These are phyloP conservation scores for Thomomys bottae DNA, from an alignment of 2,113 vertebrate species.

Conservation along the genomic window DNA sequence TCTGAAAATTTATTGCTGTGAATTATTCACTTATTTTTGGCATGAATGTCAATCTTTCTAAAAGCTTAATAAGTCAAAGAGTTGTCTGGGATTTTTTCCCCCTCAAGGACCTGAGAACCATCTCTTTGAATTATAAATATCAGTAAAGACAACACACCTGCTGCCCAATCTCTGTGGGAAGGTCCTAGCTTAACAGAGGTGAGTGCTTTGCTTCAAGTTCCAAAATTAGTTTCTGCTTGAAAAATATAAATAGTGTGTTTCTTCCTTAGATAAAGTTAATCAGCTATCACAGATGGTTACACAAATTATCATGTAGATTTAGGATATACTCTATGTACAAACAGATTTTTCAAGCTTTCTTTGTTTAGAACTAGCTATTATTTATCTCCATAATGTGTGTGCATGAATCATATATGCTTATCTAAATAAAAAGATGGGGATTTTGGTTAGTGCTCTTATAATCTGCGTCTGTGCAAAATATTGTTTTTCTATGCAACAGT, in stretches of 20 bases:
- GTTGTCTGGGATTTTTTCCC: no score
- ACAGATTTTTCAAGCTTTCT: neutral
- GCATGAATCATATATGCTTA: neutral
- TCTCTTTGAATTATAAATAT: neutral
- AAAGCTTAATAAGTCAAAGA: neutral
- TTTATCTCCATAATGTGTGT: neutral
- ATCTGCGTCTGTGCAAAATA: neutral
- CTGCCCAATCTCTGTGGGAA: neutral
- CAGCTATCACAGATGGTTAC: neutral
- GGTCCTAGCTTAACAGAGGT: neutral
- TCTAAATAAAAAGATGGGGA: neutral
- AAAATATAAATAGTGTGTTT: neutral
- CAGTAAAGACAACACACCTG: neutral
- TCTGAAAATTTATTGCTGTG: neutral
- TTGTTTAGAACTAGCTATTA: neutral
- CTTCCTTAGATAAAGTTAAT: neutral
- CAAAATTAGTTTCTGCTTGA: neutral
- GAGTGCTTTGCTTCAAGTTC: neutral
- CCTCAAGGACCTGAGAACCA: neutral
- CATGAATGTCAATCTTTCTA: neutral
- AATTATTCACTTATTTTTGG: neutral
- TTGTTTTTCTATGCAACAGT: neutral
- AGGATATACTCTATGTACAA: neutral
- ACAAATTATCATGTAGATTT: neutral
- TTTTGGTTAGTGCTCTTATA: neutral